phyloP scores from a whole-genome alignment of 2,888 invertebrate genomes.

The Metopia argyrocephala region DNA sequence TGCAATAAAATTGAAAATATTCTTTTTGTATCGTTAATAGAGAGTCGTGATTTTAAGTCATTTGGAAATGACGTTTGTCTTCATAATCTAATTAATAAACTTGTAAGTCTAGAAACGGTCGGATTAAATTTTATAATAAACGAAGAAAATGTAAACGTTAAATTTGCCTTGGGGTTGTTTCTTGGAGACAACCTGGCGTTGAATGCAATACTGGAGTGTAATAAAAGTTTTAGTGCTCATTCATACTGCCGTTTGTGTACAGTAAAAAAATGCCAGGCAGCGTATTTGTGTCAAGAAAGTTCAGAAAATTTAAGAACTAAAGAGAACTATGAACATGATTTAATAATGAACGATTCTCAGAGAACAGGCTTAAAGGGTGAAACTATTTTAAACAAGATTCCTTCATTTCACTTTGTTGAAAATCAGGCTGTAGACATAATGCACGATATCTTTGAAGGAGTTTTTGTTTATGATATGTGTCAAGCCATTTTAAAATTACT shows the following conservation, averaged over 20 bases:
- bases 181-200: constrained; percentile 8
- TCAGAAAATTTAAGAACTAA: constrained; percentile 2
- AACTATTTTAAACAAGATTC: constrained; percentile 5
- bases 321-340: background rate
- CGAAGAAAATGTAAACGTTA: constrained; percentile 4
- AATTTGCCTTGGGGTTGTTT: background rate
- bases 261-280: background rate
- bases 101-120: background rate
- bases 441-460: constrained; percentile 13
- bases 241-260: constrained; percentile 10
- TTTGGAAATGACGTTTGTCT: background rate
- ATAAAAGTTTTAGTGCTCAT: constrained; percentile 9
- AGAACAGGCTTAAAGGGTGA: background rate
- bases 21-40: background rate
- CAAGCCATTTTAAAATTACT: background rate
- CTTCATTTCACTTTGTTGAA: background rate
- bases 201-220: constrained; percentile 3
- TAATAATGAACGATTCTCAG: background rate
- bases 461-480: constrained; percentile 12
- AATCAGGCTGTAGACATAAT: constrained; percentile 7
- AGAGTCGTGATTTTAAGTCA: background rate
- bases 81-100: background rate
- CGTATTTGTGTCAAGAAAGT: background rate
- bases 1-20: constrained; percentile 6
- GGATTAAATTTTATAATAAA: constrained; percentile 2